Base-by-base conservation (phyloP, 2,113 vertebrate genomes). In the Gallinago media region DNA sequence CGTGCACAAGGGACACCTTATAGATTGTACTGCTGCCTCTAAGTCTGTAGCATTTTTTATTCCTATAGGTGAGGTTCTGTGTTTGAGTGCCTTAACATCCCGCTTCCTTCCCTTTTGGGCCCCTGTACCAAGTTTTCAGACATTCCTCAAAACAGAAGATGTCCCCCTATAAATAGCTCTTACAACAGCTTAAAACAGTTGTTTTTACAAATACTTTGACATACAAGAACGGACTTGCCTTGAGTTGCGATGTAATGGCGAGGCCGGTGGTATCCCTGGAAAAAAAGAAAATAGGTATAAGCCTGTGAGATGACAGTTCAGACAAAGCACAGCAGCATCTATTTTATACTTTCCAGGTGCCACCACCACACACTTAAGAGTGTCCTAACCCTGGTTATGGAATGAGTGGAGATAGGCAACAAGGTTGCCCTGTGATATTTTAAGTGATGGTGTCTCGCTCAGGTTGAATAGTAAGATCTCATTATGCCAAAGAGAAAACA, bases 191-290 rank as follows among this genome's bases (percentile, higher is more conserved):
- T 32, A 71, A 74, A 58, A 38, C 32, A 63, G 23, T 55, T 42
- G 40, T 42, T 1, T 75, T 92, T 42, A 44, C 56, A 71, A 44
- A 44, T 59, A 72, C 59, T 93, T 42, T 55, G 49, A 89, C 40
- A 67, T 6, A 36, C 34, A 88, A 68, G 79, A 67, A 34, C 44
- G 62, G 84, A 91, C 97, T 98, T 98, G 98, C 99, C 99, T 98
- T 99, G 99, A 61, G 99, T 99, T 74, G 99, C 99, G 46, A 99
- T 98, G 96, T 99, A 99, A 88, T 99, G 98, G 40, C 98, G 98
- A 92, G 98, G 98, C 17, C 98, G 98, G 93, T 99, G 98, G 81
- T 99, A 99, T 2, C 99, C 99, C 99, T 99, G 93, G 32, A 87
- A 68, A 74, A 88, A 95, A 42, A 81, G 17, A 54, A 95, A 96